These are phyloP conservation scores for Aythya fuligula DNA, from an alignment of 2,797 vertebrate genomes.

Conservation along the genomic window DNA sequence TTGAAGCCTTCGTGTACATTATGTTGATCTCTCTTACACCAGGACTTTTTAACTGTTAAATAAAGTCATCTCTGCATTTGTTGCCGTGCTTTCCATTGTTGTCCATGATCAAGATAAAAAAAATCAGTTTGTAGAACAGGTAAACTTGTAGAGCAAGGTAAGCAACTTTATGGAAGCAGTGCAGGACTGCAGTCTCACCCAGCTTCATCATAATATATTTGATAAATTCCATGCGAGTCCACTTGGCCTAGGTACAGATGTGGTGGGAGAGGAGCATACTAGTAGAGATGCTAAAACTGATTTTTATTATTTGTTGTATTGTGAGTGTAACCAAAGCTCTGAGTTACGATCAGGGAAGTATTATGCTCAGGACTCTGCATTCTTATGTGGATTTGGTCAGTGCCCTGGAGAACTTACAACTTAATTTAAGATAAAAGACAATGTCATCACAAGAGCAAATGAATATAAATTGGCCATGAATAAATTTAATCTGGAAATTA, in stretches of 20 bases:
- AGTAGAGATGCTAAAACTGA: neutral
- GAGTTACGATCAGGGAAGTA: neutral
- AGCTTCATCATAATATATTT: neutral
- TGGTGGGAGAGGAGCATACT: neutral
- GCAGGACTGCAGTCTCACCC: neutral
- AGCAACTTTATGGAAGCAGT: neutral
- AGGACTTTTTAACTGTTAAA: neutral
- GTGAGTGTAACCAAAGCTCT: neutral
- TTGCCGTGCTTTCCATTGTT: neutral
- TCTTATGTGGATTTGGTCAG: neutral
- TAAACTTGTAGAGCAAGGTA: neutral
- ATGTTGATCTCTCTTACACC: neutral
- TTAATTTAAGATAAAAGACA: constrained; percentile 24
- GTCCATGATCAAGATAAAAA: neutral
- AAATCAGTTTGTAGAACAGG: neutral
- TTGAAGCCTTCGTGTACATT: fast-evolving
- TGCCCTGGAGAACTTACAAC: constrained; percentile 1
- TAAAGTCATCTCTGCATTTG: neutral
- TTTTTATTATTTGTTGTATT: constrained; percentile 10
- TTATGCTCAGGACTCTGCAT: neutral
- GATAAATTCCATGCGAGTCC: neutral
- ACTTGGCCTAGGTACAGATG: neutral
- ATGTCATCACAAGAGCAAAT: constrained; percentile 16
- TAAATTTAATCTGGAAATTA: constrained; percentile 47
- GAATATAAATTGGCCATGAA: constrained; percentile 52